phyloP scores from a whole-genome alignment of 2,797 vertebrate genomes.

The Microhierax caerulescens region DNA sequence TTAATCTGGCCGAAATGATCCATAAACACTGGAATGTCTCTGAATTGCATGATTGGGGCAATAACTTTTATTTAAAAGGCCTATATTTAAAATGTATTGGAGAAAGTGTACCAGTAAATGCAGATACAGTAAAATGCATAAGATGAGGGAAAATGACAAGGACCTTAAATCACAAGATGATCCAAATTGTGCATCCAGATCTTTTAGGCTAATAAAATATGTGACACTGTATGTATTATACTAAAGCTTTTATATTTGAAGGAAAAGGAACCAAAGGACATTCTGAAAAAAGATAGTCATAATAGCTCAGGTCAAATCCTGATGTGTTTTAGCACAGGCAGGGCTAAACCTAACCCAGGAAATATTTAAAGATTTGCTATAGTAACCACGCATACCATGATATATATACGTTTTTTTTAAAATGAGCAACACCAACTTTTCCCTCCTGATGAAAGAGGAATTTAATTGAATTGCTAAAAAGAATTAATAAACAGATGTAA shows the following conservation, averaged over 20 bases:
- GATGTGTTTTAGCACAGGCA: not conserved
- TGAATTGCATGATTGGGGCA: not conserved
- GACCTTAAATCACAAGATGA: not conserved
- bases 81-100: not conserved
- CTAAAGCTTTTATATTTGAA: not conserved
- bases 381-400: not conserved
- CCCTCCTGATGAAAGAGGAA: slow-evolving; percentile 49
- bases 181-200: not conserved
- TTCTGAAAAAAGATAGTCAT: not conserved
- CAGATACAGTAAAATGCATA: not conserved
- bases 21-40: not conserved
- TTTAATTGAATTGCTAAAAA: slow-evolving; percentile 51
- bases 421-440: slow-evolving; percentile 41
- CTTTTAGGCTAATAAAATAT: not conserved
- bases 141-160: not conserved
- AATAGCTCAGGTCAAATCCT: not conserved
- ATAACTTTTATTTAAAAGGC: not conserved
- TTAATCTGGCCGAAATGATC: not conserved
- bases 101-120: not conserved
- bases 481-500: slow-evolving; percentile 52
- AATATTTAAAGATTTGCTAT: slow-evolving; percentile 4
- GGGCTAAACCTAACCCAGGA: not conserved
- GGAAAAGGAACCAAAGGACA: not conserved
- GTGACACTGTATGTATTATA: not conserved
- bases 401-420: slow-evolving; percentile 19